These are phyloP conservation scores for Paramormyrops kingsleyae DNA, from an alignment of 2,113 vertebrate genomes.

Conservation along the genomic window DNA sequence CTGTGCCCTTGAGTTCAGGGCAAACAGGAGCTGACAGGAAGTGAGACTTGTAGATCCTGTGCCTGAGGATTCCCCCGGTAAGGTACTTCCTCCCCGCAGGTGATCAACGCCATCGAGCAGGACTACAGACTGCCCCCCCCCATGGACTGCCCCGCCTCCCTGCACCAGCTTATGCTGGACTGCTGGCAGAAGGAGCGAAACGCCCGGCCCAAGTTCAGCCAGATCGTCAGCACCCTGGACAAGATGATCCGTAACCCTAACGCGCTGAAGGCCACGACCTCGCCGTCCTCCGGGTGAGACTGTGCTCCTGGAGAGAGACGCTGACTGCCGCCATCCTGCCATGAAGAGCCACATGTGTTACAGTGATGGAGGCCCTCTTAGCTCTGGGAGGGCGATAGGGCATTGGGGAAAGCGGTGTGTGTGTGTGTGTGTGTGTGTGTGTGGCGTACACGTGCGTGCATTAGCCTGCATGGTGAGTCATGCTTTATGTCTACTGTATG, in stretches of 20 bases:
- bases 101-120: conserved; percentile 93
- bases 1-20: background rate
- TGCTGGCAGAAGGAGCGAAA: conserved; percentile 97
- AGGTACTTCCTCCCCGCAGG: conserved; percentile 52
- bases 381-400: background rate
- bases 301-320: background rate
- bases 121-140: conserved; percentile 87
- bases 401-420: background rate
- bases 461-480: background rate
- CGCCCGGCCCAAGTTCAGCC: conserved; percentile 86
- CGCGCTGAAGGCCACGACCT: conserved; percentile 86
- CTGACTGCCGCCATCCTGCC: too few species aligned
- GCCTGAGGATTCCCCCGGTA: background rate
- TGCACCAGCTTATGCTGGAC: conserved; percentile 94
- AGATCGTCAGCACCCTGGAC: conserved; percentile 89
- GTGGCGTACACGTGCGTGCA: background rate
- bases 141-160: conserved; percentile 87
- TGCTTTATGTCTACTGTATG: background rate
- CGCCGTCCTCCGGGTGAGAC: conserved; percentile 80
- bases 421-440: background rate
- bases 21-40: background rate
- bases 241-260: conserved; percentile 96
- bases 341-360: background rate
- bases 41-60: background rate
- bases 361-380: background rate